Percentiles rank a stretch among this genome's conserved stretches.
phyloP scores from a whole-genome alignment of 2,888 invertebrate species.

The Allophyes oxyacanthae region DNA sequence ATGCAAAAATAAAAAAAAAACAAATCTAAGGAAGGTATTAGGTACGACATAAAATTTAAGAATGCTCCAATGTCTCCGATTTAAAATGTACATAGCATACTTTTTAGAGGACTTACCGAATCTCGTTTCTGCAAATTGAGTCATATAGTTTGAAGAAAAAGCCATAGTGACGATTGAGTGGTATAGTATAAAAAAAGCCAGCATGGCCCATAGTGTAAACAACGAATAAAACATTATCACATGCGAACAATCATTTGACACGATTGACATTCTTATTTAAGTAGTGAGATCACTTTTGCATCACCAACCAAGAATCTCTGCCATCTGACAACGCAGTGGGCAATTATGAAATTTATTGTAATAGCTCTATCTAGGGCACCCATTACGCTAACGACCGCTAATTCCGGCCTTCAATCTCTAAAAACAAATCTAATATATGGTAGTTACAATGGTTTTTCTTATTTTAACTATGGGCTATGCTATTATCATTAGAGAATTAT shows the following conservation, averaged over 20 bases:
- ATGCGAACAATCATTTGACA: constrained; percentile 42
- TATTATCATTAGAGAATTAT: constrained; percentile 47
- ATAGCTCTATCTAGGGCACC: constrained; percentile 80
- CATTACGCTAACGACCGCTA: constrained; percentile 83
- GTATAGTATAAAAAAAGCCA: too few relatives aligned
- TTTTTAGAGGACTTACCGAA: too few relatives aligned
- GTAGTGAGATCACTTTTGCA: constrained; percentile 82
- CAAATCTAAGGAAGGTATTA: too few relatives aligned
- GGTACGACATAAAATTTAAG: too few relatives aligned
- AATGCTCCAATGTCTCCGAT: too few relatives aligned
- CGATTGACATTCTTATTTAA: constrained; percentile 69
- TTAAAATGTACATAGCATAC: too few relatives aligned
- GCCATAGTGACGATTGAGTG: too few relatives aligned
- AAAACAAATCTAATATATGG: constrained; percentile 48
- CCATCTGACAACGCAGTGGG: constrained; percentile 69
- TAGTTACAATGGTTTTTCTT: constrained; percentile 37
- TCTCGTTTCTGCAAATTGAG: too few relatives aligned
- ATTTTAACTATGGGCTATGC: constrained; percentile 20
- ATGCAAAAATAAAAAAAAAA: too few relatives aligned
- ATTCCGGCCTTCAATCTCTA: constrained; percentile 69
- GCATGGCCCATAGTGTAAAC: not conserved
- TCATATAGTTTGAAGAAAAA: too few relatives aligned
- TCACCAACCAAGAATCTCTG: constrained; percentile 83
- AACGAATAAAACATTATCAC: constrained; percentile 11
- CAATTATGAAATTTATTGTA: constrained; percentile 87